Base-by-base conservation (phyloP, 2,888 invertebrate species). In the Diaperis boleti region DNA sequence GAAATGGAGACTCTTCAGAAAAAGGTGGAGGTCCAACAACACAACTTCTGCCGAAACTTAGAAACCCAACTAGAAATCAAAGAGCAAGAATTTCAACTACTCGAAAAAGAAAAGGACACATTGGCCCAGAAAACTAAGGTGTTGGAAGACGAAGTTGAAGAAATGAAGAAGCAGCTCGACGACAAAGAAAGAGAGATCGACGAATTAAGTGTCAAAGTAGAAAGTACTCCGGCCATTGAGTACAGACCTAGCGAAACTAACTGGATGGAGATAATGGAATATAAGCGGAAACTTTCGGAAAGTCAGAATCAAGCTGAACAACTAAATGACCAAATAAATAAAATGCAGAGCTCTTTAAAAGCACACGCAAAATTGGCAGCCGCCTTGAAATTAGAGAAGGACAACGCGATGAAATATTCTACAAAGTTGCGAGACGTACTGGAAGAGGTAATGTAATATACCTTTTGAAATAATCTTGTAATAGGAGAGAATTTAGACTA, bases 331-430 rank as follows among this genome's bases (percentile, higher is more conserved):
- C 84, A 86, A 61, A 83, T 88, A 76, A 84, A 83, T 70, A 85
- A 87, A 72, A 86, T 87, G 83, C 86, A 85, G 78, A 86, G 85
- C 76, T 82, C 87, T 69, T 82, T 88, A 68, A 86, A 62, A 18
- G 47, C 56, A n/a, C 62, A 62, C 26, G 49, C 62, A 10, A 39
- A 62, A 33, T 8, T 62, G 5, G 56, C 56, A 3, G 84, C 85
- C 69, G 84, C 85, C 66, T 80, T 83, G 0, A 83, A 84, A 65
- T 83, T 83, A 69, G 83, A 83, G 71, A 82, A 81, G 45, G 82
- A 83, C 69, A 74, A 72, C 42, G 64, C 76, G 14, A 67, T 68
- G 17, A 70, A 69, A 41, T 76, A 76, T 65, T 71, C 74, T 1
- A 67, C 69, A 15, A 72, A 74, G 47, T 64, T 76, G 14, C 39